These are phyloP conservation scores for Drosophila melanica DNA, from an alignment of 1,140 invertebrate genomes.

Conservation along the genomic window DNA sequence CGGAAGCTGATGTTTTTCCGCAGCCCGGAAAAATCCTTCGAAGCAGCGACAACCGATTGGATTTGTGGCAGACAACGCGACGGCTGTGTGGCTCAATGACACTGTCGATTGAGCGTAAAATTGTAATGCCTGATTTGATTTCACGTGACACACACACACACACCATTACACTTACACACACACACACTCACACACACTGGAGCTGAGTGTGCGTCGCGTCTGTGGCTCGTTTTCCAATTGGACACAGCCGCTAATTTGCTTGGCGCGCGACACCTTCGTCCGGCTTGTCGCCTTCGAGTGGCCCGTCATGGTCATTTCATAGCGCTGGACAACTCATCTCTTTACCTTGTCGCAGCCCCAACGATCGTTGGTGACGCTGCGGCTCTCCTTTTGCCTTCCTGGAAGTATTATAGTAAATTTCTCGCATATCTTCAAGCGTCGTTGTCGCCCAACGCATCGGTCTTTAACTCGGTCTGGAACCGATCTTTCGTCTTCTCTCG, in stretches of 20 bases:
- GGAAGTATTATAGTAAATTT: constrained; percentile 82
- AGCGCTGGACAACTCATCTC: not conserved
- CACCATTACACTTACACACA: constrained; percentile 1
- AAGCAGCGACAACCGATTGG: constrained; percentile 55
- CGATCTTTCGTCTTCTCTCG: constrained; percentile 33
- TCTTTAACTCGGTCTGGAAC: constrained; percentile 34
- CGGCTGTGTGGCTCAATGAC: constrained; percentile 81
- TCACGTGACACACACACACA: constrained; percentile 58
- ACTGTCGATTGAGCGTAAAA: constrained; percentile 75
- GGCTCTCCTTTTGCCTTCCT: constrained; percentile 70
- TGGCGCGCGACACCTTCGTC: constrained; percentile 73
- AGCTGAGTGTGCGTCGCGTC: constrained; percentile 8
- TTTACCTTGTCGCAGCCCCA: not conserved
- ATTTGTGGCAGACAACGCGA: constrained; percentile 74
- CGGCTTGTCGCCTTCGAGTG: constrained; percentile 26
- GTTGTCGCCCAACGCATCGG: constrained; percentile 46
- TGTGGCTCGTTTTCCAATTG: constrained; percentile 74
- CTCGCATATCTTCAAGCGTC: constrained; percentile 73
- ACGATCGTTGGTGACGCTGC: constrained; percentile 45
- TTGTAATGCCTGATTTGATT: constrained; percentile 82
- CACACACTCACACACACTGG: constrained; percentile 7
- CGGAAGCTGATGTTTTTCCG: constrained; percentile 50
- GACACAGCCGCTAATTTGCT: constrained; percentile 79
- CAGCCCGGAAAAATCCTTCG: constrained; percentile 53
- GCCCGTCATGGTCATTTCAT: constrained; percentile 75